These are phyloP conservation scores for Nowickia ferox DNA, from an alignment of 2,888 invertebrate species.

Conservation along the genomic window DNA sequence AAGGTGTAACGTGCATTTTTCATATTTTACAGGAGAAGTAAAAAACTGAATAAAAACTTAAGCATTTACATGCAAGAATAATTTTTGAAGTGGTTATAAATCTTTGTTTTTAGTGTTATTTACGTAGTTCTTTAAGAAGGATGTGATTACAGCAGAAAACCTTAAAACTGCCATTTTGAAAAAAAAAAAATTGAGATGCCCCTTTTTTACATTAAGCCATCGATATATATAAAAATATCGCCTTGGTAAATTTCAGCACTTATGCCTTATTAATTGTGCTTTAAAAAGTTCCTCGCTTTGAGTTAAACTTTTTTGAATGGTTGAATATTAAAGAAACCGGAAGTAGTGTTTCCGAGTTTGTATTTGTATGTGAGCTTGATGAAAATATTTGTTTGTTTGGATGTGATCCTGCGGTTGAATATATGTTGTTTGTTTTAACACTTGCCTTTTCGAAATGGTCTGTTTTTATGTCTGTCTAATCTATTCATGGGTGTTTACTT, in stretches of 20 bases:
- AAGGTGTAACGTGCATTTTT: too few species aligned
- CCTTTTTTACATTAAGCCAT: too few species aligned
- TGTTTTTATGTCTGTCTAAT: conserved; percentile 38
- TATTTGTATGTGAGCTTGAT: conserved; percentile 37
- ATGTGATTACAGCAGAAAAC: too few species aligned
- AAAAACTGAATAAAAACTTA: too few species aligned
- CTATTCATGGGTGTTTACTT: conserved; percentile 23
- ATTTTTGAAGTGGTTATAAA: too few species aligned
- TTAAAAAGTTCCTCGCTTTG: background rate
- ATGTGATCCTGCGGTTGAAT: conserved; percentile 56
- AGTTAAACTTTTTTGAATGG: conserved; percentile 11
- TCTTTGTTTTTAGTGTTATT: too few species aligned
- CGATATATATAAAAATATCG: background rate
- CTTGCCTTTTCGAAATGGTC: conserved; percentile 67
- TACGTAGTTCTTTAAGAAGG: too few species aligned
- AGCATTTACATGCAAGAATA: too few species aligned
- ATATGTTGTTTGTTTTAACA: conserved; percentile 71
- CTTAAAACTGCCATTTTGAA: too few species aligned
- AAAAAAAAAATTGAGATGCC: too few species aligned
- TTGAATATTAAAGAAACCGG: conserved; percentile 2
- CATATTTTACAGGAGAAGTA: too few species aligned
- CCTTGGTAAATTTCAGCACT: background rate
- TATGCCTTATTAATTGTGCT: background rate
- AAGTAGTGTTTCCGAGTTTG: conserved; percentile 4
- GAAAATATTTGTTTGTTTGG: conserved; percentile 1